A percentile compares a stretch with the other conserved stretches of the same genome.
These are phyloP conservation scores for Mastigias papua DNA, from an alignment of 30 jellyfish, hydroid and myxozoan genomes.

Conservation along the genomic window DNA sequence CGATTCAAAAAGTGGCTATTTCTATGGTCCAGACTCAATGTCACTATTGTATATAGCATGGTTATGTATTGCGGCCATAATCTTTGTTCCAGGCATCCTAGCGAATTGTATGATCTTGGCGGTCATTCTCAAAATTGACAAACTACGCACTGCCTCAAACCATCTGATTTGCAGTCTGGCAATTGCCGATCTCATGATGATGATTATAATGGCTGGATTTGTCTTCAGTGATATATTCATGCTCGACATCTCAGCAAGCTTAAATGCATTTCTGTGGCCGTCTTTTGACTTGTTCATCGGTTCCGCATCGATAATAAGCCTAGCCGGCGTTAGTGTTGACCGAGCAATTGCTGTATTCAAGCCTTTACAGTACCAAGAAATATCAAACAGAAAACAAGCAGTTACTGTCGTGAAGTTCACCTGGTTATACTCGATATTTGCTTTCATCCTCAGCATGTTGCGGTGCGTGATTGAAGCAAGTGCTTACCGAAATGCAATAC, in stretches of 20 bases:
- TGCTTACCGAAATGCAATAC: constrained; percentile 33
- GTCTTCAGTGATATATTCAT: constrained; percentile 42
- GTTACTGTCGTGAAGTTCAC: constrained; percentile 28
- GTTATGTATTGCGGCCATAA: constrained; percentile 65
- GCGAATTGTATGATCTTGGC: constrained; percentile 72
- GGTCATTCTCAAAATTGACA: constrained; percentile 38
- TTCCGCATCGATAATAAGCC: constrained; percentile 80
- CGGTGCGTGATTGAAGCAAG: constrained; percentile 32
- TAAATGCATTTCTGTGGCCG: constrained; percentile 38
- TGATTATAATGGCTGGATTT: constrained; percentile 59
- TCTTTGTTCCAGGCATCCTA: constrained; percentile 74
- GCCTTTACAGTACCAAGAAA: constrained; percentile 69
- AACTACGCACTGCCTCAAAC: constrained; percentile 78
- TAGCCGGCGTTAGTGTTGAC: constrained; percentile 92
- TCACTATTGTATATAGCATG: constrained; percentile 49
- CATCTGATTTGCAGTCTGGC: constrained; percentile 74
- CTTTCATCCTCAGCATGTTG: constrained; percentile 51
- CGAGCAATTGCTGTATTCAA: constrained; percentile 79
- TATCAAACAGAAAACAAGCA: constrained; percentile 18
- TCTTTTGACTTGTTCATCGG: constrained; percentile 73
- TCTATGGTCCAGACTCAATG: background rate
- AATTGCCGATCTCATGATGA: constrained; percentile 79
- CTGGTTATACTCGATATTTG: constrained; percentile 64
- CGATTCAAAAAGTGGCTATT: background rate
- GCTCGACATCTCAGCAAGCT: constrained; percentile 30